These are phyloP conservation scores for Pempheris klunzingeri DNA, from an alignment of 2,797 vertebrate species.

Conservation along the genomic window DNA sequence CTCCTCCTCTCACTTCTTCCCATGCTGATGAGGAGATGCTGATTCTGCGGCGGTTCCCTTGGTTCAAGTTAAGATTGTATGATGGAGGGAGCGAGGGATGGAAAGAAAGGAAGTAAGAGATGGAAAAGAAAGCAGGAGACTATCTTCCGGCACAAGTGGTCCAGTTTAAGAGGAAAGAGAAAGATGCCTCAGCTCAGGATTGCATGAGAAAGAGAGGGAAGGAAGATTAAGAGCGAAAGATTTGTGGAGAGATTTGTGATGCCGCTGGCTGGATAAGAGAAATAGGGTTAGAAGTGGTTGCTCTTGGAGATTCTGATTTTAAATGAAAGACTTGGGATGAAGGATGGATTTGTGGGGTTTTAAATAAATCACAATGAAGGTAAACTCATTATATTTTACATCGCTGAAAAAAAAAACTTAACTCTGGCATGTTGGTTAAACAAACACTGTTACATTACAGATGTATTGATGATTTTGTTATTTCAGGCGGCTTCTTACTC, in stretches of 20 bases:
- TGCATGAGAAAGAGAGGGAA: slow-evolving; percentile 6
- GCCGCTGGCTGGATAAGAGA: slow-evolving; percentile 18
- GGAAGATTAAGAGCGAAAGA: slow-evolving; percentile 9
- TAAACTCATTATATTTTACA: too few species aligned
- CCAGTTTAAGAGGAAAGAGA: slow-evolving; percentile 28
- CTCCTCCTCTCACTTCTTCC: neutral
- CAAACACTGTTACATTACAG: too few species aligned
- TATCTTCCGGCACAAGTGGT: slow-evolving; percentile 15
- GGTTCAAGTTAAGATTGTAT: slow-evolving; percentile 8
- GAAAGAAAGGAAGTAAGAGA: neutral
- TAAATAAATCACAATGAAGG: too few species aligned
- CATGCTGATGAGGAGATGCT: slow-evolving; percentile 15
- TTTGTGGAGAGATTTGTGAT: slow-evolving; percentile 22
- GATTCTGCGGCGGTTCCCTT: slow-evolving; percentile 33
- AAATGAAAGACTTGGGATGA: neutral
- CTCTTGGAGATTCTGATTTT: neutral
- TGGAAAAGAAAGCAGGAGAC: neutral
- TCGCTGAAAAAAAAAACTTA: too few species aligned
- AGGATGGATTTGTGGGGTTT: neutral
- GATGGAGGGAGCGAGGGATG: slow-evolving; percentile 17
- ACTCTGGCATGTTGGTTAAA: too few species aligned
- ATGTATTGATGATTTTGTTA: too few species aligned
- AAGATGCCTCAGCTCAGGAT: slow-evolving; percentile 13
- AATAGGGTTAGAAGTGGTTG: neutral
- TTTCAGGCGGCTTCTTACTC: neutral